A percentile compares a stretch with the other conserved stretches of the same genome.
Conservation (phyloP, 2,113 vertebrate genomes). For the Hypomesus transpacificus region DNA sequence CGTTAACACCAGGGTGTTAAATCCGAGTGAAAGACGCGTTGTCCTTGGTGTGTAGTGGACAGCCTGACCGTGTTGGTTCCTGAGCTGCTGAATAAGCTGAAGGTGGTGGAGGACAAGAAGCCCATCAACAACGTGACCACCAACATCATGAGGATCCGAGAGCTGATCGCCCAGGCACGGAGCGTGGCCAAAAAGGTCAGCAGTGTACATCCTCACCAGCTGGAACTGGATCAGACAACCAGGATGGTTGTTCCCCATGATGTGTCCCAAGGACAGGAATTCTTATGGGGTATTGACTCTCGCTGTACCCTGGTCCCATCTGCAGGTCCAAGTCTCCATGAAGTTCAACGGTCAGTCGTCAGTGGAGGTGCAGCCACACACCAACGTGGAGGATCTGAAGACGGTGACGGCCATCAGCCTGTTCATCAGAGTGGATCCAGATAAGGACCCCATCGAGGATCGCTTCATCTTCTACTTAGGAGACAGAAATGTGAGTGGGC, state of each 20-base stretch:
- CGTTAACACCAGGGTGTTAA: no score
- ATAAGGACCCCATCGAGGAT: slow-evolving; percentile 76
- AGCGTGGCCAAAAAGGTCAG: slow-evolving; percentile 93
- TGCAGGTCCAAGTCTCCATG: slow-evolving; percentile 95
- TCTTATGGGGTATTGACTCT: no score
- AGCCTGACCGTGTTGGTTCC: slow-evolving; percentile 85
- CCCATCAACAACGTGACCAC: slow-evolving; percentile 88
- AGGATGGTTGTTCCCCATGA: neutral
- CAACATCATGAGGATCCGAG: slow-evolving; percentile 88
- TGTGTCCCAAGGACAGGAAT: no score
- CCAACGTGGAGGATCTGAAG: slow-evolving; percentile 84
- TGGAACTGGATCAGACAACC: neutral
- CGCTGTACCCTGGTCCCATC: no score
- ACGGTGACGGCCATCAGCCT: slow-evolving; percentile 90
- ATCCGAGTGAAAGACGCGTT: no score
- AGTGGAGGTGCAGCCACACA: slow-evolving; percentile 85
- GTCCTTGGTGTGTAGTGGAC: slow-evolving; percentile 69
- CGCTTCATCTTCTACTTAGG: slow-evolving; percentile 92
- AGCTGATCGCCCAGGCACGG: slow-evolving; percentile 93
- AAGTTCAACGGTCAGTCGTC: slow-evolving; percentile 89
- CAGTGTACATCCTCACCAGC: neutral
- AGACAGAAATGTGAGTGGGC: slow-evolving; percentile 82
- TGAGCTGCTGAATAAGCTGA: slow-evolving; percentile 84
- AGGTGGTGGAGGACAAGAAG: slow-evolving; percentile 85
- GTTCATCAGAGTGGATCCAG: slow-evolving; percentile 81